A percentile compares a stretch with the other conserved stretches of the same genome.
These are phyloP conservation scores for Carapus acus DNA, from an alignment of 2,797 vertebrate genomes.

Conservation along the genomic window DNA sequence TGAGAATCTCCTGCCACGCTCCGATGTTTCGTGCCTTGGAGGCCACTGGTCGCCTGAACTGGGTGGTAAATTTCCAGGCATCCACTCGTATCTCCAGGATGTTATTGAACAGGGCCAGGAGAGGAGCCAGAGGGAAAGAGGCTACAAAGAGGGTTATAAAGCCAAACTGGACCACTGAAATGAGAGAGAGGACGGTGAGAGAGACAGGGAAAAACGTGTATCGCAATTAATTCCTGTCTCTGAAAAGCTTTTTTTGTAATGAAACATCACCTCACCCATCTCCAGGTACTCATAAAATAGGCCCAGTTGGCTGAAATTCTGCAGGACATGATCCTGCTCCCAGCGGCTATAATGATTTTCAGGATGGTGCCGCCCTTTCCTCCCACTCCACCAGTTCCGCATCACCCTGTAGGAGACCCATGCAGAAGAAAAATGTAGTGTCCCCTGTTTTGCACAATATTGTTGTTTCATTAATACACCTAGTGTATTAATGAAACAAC, in stretches of 20 bases:
- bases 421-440: background rate
- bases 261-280: constrained; percentile 79
- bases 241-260: too few relatives aligned
- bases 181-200: background rate
- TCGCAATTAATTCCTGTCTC: too few relatives aligned
- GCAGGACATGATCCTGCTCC: constrained; percentile 91
- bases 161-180: constrained; percentile 91
- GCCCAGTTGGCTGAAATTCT: constrained; percentile 81
- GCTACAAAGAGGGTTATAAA: constrained; percentile 98
- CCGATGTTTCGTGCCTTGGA: constrained; percentile 93
- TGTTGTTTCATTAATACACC: too few relatives aligned
- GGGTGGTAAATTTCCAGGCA: constrained; percentile 95
- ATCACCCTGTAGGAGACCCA: constrained; percentile 68
- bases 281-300: constrained; percentile 98
- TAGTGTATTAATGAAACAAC: too few relatives aligned
- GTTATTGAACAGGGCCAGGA: constrained; percentile 93
- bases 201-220: background rate
- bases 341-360: constrained; percentile 88
- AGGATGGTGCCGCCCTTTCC: constrained; percentile 67
- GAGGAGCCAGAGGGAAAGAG: constrained; percentile 93
- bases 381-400: constrained; percentile 89
- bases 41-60: constrained; percentile 87
- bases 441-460: too few relatives aligned
- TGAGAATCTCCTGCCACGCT: constrained; percentile 94
- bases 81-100: constrained; percentile 92